Conservation (phyloP, 2,113 vertebrate species). For the Corvus cornix region DNA sequence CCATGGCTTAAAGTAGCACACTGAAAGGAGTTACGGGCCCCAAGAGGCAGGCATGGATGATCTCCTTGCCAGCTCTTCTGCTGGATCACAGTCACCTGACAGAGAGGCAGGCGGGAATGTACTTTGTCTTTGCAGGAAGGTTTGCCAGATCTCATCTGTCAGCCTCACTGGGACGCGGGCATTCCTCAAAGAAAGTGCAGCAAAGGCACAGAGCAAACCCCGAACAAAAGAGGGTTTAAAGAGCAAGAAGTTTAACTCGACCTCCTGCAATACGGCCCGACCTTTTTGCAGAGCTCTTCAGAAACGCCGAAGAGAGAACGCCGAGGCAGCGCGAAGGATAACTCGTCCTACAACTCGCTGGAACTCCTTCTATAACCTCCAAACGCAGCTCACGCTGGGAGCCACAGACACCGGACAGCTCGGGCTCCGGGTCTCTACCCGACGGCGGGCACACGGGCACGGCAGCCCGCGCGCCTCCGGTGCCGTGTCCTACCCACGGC, state of each 20-base stretch:
- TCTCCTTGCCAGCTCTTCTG: not conserved
- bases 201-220: not conserved
- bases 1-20: not conserved
- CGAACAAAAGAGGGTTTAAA: not conserved
- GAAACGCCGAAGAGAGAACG: not conserved
- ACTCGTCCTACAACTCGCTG: not conserved
- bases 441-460: not conserved
- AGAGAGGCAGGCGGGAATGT: not conserved
- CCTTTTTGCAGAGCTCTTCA: not conserved
- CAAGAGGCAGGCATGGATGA: not conserved
- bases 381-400: not conserved
- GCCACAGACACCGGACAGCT: not conserved
- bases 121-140: not conserved
- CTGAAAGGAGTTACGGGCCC: not conserved
- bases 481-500: not conserved
- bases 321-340: not conserved
- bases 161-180: not conserved
- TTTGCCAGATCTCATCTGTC: not conserved
- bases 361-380: not conserved
- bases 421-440: not conserved
- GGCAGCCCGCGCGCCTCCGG: not conserved
- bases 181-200: not conserved
- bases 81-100: not conserved
- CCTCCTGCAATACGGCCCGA: not conserved
- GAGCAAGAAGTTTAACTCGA: not conserved